These are phyloP conservation scores for Cataglyphis rosenhaueri DNA, from an alignment of 2,888 invertebrate genomes.

Conservation along the genomic window DNA sequence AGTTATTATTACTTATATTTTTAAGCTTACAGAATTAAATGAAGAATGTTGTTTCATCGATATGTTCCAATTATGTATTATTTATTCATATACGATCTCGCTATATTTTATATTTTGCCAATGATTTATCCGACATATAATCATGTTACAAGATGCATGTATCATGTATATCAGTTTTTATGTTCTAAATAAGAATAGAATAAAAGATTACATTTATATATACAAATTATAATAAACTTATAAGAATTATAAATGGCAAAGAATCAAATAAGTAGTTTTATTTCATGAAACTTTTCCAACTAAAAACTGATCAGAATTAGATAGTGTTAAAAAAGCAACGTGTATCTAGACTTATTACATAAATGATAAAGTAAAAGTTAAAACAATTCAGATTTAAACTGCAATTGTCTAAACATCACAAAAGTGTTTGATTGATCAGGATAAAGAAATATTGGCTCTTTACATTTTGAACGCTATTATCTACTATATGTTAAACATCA, in stretches of 20 bases:
- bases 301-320: neutral
- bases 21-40: conserved; percentile 74
- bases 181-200: conserved; percentile 69
- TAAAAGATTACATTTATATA: neutral
- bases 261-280: conserved; percentile 39
- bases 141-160: neutral
- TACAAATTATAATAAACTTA: neutral
- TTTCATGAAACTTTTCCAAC: neutral
- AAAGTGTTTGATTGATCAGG: neutral
- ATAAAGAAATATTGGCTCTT: neutral
- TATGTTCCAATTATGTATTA: conserved; percentile 30
- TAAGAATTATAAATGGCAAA: conserved; percentile 71
- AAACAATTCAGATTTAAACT: neutral
- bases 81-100: conserved; percentile 44
- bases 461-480: too few relatives aligned
- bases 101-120: neutral
- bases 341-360: too few relatives aligned
- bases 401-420: too few relatives aligned
- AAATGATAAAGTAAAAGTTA: too few relatives aligned
- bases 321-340: too few relatives aligned
- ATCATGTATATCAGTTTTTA: conserved; percentile 60
- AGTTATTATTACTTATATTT: conserved; percentile 70
- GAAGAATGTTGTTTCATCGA: conserved; percentile 26
- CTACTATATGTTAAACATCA: too few relatives aligned
- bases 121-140: neutral